Conservation (phyloP, 2,888 invertebrate species). For the Hofmannophila pseudospretella region DNA sequence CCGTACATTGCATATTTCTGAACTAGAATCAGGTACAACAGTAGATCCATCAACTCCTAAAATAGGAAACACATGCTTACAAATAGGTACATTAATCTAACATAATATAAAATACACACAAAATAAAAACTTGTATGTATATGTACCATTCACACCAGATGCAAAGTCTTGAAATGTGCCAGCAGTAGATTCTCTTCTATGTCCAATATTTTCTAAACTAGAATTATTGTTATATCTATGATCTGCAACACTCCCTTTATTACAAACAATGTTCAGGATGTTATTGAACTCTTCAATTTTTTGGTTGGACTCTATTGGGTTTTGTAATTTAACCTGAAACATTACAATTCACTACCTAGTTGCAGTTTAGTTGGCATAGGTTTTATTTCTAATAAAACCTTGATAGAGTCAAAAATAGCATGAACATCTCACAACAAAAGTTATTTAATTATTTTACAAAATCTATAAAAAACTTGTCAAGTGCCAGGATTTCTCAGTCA, state of each 20-base stretch:
- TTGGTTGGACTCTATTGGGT: slow-evolving; percentile 27
- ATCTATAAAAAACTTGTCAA: no score
- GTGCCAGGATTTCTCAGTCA: no score
- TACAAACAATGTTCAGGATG: slow-evolving; percentile 37
- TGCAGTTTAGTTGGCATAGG: no score
- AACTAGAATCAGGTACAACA: slow-evolving; percentile 53
- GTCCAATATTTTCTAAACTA: slow-evolving; percentile 16
- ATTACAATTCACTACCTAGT: no score
- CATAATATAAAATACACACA: no score
- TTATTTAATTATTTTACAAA: no score
- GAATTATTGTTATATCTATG: background rate
- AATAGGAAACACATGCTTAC: no score
- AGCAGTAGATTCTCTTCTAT: slow-evolving; percentile 29
- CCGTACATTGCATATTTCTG: slow-evolving; percentile 40
- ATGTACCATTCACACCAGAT: slow-evolving; percentile 43
- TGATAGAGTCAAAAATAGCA: no score
- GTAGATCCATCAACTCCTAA: slow-evolving; percentile 27
- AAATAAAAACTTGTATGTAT: no score
- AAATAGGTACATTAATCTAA: no score
- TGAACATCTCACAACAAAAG: no score
- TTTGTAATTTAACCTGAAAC: slow-evolving; percentile 29
- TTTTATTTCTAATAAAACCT: no score
- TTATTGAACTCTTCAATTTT: slow-evolving; percentile 48
- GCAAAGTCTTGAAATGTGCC: slow-evolving; percentile 49
- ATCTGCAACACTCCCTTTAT: slow-evolving; percentile 23